Evolutionary conservation across 2,797 vertebrate species (phyloP).

Genomic region (Chromobotia macracanthus): DNA sequence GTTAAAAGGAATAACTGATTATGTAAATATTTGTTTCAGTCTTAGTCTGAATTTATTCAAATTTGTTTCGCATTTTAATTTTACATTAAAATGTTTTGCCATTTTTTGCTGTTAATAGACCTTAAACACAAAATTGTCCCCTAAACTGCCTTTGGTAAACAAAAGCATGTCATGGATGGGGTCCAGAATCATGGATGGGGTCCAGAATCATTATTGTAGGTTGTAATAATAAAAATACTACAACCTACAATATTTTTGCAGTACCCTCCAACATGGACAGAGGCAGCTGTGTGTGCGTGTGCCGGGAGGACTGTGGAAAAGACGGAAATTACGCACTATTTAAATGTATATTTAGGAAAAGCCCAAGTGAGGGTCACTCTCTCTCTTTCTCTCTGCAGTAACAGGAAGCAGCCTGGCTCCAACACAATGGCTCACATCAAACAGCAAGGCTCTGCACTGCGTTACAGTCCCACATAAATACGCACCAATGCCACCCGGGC

Average conservation of each 20-base stretch:
- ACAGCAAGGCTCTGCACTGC: conserved; percentile 75
- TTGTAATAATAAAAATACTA: no score
- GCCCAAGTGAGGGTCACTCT: conserved; percentile 43
- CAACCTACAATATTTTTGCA: background rate
- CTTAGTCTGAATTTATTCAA: no score
- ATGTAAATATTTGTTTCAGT: no score
- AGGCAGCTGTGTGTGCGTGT: background rate
- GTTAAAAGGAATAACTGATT: no score
- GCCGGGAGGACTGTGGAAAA: background rate
- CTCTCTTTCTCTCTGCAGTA: conserved; percentile 64
- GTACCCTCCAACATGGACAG: background rate
- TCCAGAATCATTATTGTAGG: no score
- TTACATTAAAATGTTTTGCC: no score
- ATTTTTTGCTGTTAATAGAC: background rate
- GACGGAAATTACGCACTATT: conserved; percentile 53
- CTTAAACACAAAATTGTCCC: background rate
- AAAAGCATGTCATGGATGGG: background rate
- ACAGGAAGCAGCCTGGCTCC: conserved; percentile 82
- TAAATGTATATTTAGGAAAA: conserved; percentile 53
- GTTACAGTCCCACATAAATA: conserved; percentile 57
- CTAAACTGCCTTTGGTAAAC: background rate
- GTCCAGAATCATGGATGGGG: no score
- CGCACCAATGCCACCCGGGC: conserved; percentile 57
- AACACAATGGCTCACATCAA: conserved; percentile 84
- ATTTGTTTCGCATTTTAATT: background rate